phyloP scores from a whole-genome alignment of 2,113 vertebrate species.

The Xenotilapia leptura region DNA sequence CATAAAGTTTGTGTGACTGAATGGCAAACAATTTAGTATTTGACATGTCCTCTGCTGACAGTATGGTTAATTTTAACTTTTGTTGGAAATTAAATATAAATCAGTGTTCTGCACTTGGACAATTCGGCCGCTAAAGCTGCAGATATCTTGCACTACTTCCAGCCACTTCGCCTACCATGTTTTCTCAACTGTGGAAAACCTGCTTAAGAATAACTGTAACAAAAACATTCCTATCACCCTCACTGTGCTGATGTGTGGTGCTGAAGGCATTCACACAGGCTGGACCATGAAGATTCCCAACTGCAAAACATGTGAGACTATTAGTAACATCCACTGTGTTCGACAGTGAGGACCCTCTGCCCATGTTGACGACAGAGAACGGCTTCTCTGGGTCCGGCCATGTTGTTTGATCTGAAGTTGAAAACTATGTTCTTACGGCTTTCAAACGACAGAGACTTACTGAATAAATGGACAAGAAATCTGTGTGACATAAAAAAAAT shows the following conservation, averaged over 20 bases:
- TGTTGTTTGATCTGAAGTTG: neutral
- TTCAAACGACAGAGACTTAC: constrained; percentile 83
- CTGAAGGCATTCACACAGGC: constrained; percentile 93
- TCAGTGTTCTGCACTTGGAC: neutral
- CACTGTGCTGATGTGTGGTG: constrained; percentile 84
- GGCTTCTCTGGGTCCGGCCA: neutral
- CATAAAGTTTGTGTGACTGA: neutral
- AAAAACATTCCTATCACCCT: constrained; percentile 97
- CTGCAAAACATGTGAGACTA: constrained; percentile 83
- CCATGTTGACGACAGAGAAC: constrained; percentile 76
- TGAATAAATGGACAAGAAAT: neutral
- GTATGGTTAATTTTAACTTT: neutral
- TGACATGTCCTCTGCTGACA: neutral
- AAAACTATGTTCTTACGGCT: constrained; percentile 63
- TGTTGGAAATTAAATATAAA: neutral
- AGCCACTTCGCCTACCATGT: constrained; percentile 83
- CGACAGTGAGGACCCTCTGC: constrained; percentile 81
- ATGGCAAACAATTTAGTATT: neutral
- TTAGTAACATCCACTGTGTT: constrained; percentile 86
- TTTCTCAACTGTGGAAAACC: constrained; percentile 82
- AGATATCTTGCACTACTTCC: neutral
- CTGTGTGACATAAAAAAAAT: neutral
- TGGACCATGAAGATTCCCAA: constrained; percentile 94
- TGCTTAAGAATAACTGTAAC: constrained; percentile 87
- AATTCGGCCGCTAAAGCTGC: neutral